A percentile compares a stretch with the other conserved stretches of the same genome.
Conservation (phyloP, 2,113 vertebrate species). For the Sarotherodon lohbergeri region DNA sequence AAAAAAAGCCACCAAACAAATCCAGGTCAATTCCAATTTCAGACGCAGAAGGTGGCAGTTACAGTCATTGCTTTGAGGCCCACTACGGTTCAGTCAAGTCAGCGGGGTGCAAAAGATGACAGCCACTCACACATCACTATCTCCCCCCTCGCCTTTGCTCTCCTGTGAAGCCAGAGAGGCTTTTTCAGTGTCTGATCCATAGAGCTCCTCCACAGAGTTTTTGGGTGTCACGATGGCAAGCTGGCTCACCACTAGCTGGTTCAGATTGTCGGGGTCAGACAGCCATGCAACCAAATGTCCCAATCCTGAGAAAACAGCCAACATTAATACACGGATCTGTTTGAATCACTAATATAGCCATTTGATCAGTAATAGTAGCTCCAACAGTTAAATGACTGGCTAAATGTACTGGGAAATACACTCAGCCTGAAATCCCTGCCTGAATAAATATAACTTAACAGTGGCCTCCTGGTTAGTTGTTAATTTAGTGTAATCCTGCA, state of each 20-base stretch:
- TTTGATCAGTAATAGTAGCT: neutral
- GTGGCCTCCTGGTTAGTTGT: neutral
- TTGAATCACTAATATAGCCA: neutral
- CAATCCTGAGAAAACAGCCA: slow-evolving; percentile 41
- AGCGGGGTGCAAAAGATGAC: neutral
- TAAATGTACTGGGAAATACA: neutral
- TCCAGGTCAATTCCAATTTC: neutral
- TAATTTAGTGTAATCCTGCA: neutral
- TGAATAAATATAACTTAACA: neutral
- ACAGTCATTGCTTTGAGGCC: neutral
- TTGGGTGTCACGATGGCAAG: slow-evolving; percentile 48
- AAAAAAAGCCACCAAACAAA: neutral
- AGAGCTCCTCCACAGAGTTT: slow-evolving; percentile 34
- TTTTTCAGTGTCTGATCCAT: slow-evolving; percentile 28
- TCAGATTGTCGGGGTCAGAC: slow-evolving; percentile 74
- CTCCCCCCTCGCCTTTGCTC: neutral
- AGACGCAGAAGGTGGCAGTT: neutral
- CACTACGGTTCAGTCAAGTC: neutral
- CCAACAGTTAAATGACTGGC: neutral
- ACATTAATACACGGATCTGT: neutral
- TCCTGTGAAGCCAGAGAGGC: slow-evolving; percentile 30
- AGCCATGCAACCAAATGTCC: slow-evolving; percentile 68
- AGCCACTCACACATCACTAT: slow-evolving; percentile 54
- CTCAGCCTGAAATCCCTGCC: neutral
- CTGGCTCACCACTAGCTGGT: slow-evolving; percentile 71